These are phyloP conservation scores for Astreopora myriophthalma DNA, from an alignment of 64 coral and sea anemone genomes.

Conservation along the genomic window DNA sequence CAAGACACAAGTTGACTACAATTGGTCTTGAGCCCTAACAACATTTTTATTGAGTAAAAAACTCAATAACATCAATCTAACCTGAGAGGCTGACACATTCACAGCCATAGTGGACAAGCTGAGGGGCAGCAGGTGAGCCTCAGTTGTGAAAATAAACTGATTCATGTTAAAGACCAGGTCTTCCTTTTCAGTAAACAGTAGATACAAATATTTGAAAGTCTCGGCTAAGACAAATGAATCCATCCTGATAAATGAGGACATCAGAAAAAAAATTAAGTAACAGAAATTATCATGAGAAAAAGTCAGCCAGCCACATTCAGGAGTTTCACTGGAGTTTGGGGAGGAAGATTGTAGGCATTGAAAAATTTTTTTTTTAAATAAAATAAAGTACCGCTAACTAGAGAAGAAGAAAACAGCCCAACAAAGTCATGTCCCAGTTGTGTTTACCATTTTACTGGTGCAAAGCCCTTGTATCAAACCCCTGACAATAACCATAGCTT, in stretches of 20 bases:
- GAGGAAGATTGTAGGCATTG: no score
- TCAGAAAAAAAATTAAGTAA: neutral
- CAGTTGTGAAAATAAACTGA: constrained; percentile 93
- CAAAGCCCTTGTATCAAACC: no score
- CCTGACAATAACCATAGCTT: no score
- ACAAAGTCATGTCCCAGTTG: no score
- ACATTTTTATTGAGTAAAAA: neutral
- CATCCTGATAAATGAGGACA: constrained; percentile 53
- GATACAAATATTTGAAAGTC: constrained; percentile 93
- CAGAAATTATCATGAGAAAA: neutral
- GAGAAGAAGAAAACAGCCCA: no score
- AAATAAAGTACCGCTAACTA: no score
- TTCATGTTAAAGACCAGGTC: constrained; percentile 79
- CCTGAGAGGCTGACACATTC: constrained; percentile 87
- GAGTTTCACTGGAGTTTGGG: no score
- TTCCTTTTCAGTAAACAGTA: constrained; percentile 83
- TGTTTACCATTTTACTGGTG: no score
- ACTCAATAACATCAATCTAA: neutral
- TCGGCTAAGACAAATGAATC: constrained; percentile 96
- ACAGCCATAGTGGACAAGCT: constrained; percentile 72
- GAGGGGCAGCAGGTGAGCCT: constrained; percentile 87
- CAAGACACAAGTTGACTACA: no score
- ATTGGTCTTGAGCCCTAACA: no score
- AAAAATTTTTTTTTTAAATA: no score
- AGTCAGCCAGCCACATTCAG: neutral